A percentile compares a stretch with the other conserved stretches of the same genome.
phyloP scores from a whole-genome alignment of 2,113 vertebrate genomes.

The Notothenia rossii region DNA sequence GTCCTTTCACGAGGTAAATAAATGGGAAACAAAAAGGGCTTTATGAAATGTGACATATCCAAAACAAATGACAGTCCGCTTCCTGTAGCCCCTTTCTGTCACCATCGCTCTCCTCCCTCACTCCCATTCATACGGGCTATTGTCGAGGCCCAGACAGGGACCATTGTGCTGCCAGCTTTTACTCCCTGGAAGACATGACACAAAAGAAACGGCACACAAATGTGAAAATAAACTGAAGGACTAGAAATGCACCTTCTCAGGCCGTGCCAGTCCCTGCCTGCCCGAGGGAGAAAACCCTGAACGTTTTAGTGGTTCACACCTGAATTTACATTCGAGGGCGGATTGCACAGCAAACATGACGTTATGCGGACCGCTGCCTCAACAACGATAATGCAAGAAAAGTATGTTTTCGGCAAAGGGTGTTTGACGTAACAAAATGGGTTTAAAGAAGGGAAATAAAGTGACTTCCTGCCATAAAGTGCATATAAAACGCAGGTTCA shows the following conservation, averaged over 20 bases:
- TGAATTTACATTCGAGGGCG: constrained; percentile 2
- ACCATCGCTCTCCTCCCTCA: constrained; percentile 22
- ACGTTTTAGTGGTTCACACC: not conserved
- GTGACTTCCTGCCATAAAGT: not conserved
- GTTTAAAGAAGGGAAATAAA: not conserved
- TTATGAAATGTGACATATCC: constrained; percentile 48
- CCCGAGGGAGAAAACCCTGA: not conserved
- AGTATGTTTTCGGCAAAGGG: not conserved
- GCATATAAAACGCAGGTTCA: constrained; percentile 7
- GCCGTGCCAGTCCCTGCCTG: constrained; percentile 2
- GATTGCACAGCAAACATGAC: not conserved
- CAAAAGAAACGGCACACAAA: constrained; percentile 45
- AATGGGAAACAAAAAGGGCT: constrained; percentile 53
- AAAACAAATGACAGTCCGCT: constrained; percentile 52
- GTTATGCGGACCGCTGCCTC: not conserved
- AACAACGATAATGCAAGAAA: not conserved
- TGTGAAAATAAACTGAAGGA: constrained; percentile 30
- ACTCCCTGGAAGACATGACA: constrained; percentile 54
- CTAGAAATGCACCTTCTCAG: constrained; percentile 36
- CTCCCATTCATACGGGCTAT: constrained; percentile 70
- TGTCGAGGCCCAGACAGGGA: constrained; percentile 76
- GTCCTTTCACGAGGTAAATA: constrained; percentile 24
- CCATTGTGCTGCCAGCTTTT: constrained; percentile 75
- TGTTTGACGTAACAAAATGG: not conserved
- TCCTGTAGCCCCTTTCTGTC: constrained; percentile 37